Evolutionary conservation across 2,888 invertebrate species (phyloP), one percentile per base, ranked within the genome.

Genomic region (Exocentrus adspersus): DNA sequence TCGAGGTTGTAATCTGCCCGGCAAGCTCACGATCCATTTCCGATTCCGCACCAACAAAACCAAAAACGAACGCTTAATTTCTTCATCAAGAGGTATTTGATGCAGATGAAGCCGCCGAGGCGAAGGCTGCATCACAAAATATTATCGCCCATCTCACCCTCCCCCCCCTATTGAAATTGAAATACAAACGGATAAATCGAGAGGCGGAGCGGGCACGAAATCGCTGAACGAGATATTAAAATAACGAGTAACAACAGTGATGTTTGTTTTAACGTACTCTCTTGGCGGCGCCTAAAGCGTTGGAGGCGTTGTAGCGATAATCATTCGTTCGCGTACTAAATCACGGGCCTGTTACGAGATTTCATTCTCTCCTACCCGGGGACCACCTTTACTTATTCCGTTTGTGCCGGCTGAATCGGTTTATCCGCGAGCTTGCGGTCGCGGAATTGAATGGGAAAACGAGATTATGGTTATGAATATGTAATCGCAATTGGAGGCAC

Each of bases 231-330:
- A 81, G 80, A 80, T 80, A 81, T 81, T 80, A 80, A 80, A 80
- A 81, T 81, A 81, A 81, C 80, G 77, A 81, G 80, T 80, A 81
- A 77, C 77, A 82, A 81, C 81, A 80, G 78, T 81, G 80, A 80
- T 81, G 81, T 82, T 81, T 81, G 81, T 81, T 81, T 80, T 80
- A 80, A 78, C 77, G 76, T n/a, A n/a, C n/a, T n/a, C n/a, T n/a
- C 77, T 80, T 71, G 77, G 79, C 81, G 82, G 82, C 81, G 80
- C 81, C 77, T 72, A 68, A 69, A 77, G 82, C 81, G 78, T 79
- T 77, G 81, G 74, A 81, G 82, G 82, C 81, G 81, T 81, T 80
- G 78, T 77, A 74, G 78, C 78, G 80, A 81, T 82, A 81, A 82
- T 81, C 81, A 80, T 75, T 79, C 77, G 80, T 76, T 78, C 78